Percentiles rank a stretch among this genome's conserved stretches.
These are phyloP conservation scores for Microcebus murinus DNA, from an alignment of 2,113 vertebrate species.

Conservation along the genomic window DNA sequence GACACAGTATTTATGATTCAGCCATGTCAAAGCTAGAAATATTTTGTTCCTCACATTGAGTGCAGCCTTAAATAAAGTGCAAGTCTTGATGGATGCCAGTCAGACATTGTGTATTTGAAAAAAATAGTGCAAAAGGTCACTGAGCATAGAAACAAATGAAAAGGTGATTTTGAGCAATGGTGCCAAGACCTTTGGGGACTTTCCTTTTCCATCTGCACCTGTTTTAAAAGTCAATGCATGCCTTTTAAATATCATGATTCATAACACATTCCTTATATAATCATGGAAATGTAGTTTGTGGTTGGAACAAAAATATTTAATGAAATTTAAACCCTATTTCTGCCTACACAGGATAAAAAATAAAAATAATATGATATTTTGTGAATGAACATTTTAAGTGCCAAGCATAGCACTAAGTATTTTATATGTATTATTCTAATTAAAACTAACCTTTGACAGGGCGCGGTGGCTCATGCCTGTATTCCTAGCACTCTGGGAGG, in stretches of 20 bases:
- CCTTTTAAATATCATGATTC: conserved; percentile 62
- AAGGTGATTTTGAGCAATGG: neutral
- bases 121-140: conserved; percentile 62
- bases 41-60: conserved; percentile 37
- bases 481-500: too few relatives aligned
- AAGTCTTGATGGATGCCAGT: conserved; percentile 55
- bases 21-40: conserved; percentile 54
- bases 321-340: neutral
- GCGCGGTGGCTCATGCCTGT: too few relatives aligned
- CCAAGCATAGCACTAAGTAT: neutral
- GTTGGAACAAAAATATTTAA: neutral
- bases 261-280: neutral
- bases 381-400: neutral
- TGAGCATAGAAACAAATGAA: neutral
- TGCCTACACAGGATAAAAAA: neutral
- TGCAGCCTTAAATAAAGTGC: conserved; percentile 32
- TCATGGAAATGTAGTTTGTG: neutral
- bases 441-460: neutral
- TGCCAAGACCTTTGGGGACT: neutral
- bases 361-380: neutral
- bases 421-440: neutral
- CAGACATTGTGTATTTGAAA: neutral
- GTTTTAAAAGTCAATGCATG: conserved; percentile 61
- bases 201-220: neutral
- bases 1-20: conserved; percentile 47